Conservation (phyloP, 2,888 invertebrate species). For the Crioceris asparagi region DNA sequence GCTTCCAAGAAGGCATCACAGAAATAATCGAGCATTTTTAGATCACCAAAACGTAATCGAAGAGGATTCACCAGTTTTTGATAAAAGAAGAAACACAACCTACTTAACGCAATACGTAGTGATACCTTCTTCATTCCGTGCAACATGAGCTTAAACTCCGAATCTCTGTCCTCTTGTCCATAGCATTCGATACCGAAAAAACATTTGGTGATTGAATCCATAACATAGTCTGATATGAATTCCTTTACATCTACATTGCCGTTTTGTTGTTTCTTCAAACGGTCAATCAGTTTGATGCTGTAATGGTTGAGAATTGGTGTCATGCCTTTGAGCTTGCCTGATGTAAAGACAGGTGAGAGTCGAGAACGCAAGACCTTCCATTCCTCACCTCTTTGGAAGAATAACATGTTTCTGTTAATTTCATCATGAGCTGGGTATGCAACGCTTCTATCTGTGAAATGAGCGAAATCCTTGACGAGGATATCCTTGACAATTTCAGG, state of each 20-base stretch:
- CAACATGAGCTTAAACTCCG: background rate
- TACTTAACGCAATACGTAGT: background rate
- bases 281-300: background rate
- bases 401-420: constrained; percentile 34
- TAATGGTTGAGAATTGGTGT: constrained; percentile 19
- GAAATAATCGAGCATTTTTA: background rate
- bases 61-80: background rate
- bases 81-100: constrained; percentile 8
- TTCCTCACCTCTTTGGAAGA: constrained; percentile 38
- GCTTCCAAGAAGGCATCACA: background rate
- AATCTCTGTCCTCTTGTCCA: background rate
- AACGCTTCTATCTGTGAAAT: constrained; percentile 39
- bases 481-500: constrained; percentile 39
- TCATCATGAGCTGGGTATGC: constrained; percentile 35
- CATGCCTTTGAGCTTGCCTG: constrained; percentile 45
- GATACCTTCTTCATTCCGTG: background rate
- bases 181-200: background rate
- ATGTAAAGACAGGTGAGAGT: constrained; percentile 43
- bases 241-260: too few species aligned
- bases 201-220: background rate
- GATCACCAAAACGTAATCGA: background rate
- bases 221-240: too few species aligned
- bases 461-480: constrained; percentile 39
- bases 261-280: too few species aligned
- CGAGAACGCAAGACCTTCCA: constrained; percentile 44